Evolutionary conservation across 2,113 vertebrate genomes (phyloP).

Genomic region (Gallinago media): DNA sequence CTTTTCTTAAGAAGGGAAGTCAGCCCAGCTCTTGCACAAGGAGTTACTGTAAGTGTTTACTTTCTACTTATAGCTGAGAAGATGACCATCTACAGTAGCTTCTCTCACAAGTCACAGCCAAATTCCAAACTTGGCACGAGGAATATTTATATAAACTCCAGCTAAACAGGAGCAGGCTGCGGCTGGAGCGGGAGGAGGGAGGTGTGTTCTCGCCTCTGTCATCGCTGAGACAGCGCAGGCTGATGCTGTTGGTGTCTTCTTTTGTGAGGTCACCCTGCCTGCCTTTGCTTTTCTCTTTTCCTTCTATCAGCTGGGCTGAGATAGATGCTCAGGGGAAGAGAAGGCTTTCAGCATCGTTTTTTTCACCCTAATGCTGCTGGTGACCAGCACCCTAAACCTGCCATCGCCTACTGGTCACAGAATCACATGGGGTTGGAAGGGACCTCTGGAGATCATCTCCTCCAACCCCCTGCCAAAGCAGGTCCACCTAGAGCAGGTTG

Average conservation of each 20-base stretch:
- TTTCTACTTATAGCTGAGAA: conserved; percentile 27
- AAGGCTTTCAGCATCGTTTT: not conserved
- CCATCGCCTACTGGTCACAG: not conserved
- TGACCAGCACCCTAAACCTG: too few relatives aligned
- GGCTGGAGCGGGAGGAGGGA: not conserved
- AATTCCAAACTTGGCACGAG: not conserved
- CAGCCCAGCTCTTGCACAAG: conserved; percentile 60
- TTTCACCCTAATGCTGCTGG: not conserved
- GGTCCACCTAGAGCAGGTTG: too few relatives aligned
- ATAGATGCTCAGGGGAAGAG: not conserved
- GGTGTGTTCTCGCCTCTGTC: not conserved
- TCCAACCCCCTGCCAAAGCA: too few relatives aligned
- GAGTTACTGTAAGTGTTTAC: conserved; percentile 67
- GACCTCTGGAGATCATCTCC: too few relatives aligned
- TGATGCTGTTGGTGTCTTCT: not conserved
- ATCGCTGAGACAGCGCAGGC: not conserved
- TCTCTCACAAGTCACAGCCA: conserved; percentile 36
- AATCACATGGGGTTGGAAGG: too few relatives aligned
- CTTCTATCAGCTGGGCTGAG: not conserved
- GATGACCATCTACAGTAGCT: conserved; percentile 50
- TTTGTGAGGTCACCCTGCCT: not conserved
- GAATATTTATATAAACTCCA: not conserved
- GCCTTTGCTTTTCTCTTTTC: not conserved
- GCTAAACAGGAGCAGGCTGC: not conserved
- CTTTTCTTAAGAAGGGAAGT: conserved; percentile 46